Percentiles rank a stretch among this genome's conserved stretches.
Conservation (phyloP, 2,113 vertebrate species). For the Corvus hawaiiensis region DNA sequence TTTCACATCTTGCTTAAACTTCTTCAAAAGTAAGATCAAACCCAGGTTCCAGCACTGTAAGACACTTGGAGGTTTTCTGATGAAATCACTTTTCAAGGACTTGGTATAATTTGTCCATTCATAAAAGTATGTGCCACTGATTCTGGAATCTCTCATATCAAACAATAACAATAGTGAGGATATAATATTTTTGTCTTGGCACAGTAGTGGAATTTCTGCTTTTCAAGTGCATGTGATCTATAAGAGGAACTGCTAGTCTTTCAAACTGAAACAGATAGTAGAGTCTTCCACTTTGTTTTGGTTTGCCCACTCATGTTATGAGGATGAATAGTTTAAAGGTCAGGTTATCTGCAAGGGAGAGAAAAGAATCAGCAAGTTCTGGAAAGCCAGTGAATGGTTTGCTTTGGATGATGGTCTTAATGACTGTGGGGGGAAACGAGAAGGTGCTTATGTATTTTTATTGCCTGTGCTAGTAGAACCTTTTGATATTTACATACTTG, state of each 20-base stretch:
- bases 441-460: not conserved
- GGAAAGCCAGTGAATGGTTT: not conserved
- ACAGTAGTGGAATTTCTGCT: not conserved
- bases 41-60: not conserved
- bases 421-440: not conserved
- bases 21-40: not conserved
- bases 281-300: not conserved
- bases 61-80: not conserved
- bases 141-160: not conserved
- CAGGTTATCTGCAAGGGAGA: not conserved
- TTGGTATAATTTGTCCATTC: not conserved
- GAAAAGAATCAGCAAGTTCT: not conserved
- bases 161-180: not conserved
- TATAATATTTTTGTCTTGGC: not conserved
- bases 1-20: not conserved
- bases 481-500: not conserved
- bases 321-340: not conserved
- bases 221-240: not conserved
- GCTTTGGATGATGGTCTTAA: not conserved
- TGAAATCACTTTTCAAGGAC: not conserved
- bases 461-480: not conserved
- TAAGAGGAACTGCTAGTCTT: not conserved
- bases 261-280: not conserved
- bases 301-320: not conserved
- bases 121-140: not conserved